These are phyloP conservation scores for Nerophis lumbriciformis DNA, from an alignment of 2,113 vertebrate genomes.

Conservation along the genomic window DNA sequence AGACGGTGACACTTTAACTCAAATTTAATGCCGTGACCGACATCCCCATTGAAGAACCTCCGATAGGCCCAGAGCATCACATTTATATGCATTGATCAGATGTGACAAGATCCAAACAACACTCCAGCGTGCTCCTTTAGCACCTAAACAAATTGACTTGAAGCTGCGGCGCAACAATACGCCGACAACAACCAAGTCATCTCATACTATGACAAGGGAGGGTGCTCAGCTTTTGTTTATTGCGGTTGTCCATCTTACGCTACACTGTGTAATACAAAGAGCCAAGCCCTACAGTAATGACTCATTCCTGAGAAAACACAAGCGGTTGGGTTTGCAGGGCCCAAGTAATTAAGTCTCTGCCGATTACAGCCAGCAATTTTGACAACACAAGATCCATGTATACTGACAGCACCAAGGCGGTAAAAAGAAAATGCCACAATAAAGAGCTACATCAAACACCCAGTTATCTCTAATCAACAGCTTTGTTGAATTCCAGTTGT, in stretches of 20 bases:
- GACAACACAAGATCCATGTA: slow-evolving; percentile 23
- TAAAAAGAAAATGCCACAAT: neutral
- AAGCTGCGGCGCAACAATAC: slow-evolving; percentile 6
- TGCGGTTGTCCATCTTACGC: slow-evolving; percentile 29
- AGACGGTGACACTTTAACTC: slow-evolving; percentile 10
- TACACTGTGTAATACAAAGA: slow-evolving; percentile 39
- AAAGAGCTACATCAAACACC: slow-evolving; percentile 13
- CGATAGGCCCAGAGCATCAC: neutral
- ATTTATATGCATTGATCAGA: neutral
- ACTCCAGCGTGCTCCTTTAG: slow-evolving; percentile 3
- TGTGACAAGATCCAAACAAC: slow-evolving; percentile 4
- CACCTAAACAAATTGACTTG: slow-evolving; percentile 18
- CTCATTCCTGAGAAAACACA: slow-evolving; percentile 36
- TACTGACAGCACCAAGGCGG: slow-evolving; percentile 12
- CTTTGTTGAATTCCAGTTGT: neutral
- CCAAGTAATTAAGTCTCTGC: slow-evolving; percentile 37
- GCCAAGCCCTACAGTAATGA: slow-evolving; percentile 32
- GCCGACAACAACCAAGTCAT: slow-evolving; percentile 13
- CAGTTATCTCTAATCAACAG: neutral
- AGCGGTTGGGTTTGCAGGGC: slow-evolving; percentile 38
- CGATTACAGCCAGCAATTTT: slow-evolving; percentile 42
- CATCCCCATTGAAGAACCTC: slow-evolving; percentile 2
- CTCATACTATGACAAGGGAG: slow-evolving; percentile 6
- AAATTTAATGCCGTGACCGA: slow-evolving; percentile 7
- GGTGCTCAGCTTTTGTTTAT: slow-evolving; percentile 26